phyloP scores from a whole-genome alignment of 53 echinoderm and acorn worm species.

The Crossaster papposus region DNA sequence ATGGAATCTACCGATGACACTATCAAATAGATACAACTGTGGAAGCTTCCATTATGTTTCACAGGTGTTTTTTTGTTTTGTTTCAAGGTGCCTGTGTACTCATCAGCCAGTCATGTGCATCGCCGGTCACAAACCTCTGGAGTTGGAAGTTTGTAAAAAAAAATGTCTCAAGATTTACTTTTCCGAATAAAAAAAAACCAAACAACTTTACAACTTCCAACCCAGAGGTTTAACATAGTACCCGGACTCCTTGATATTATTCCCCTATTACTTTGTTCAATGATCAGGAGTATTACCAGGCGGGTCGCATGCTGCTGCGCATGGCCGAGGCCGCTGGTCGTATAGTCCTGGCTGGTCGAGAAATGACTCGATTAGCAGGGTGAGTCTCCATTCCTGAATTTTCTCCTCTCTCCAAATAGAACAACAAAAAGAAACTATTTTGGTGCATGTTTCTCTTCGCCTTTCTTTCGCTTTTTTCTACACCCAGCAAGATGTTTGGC shows the following conservation, averaged over 20 bases:
- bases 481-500: too few relatives aligned
- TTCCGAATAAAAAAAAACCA: neutral
- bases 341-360: slow-evolving; percentile 76
- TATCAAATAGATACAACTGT: neutral
- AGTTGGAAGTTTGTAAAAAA: neutral
- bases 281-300: slow-evolving; percentile 83
- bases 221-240: slow-evolving; percentile 16
- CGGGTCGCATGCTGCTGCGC: slow-evolving; percentile 78
- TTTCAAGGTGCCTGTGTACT: slow-evolving; percentile 4
- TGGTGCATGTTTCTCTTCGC: neutral
- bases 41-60: slow-evolving; percentile 58
- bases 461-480: neutral
- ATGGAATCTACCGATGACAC: slow-evolving; percentile 15
- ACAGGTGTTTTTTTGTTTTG: neutral
- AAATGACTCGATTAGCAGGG: slow-evolving; percentile 84
- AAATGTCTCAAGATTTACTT: neutral
- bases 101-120: slow-evolving; percentile 40
- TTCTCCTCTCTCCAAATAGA: neutral
- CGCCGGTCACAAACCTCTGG: slow-evolving; percentile 25
- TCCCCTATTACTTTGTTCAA: slow-evolving; percentile 51
- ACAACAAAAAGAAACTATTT: too few relatives aligned
- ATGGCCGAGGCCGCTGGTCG: slow-evolving; percentile 78
- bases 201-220: neutral
- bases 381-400: slow-evolving; percentile 52
- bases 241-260: slow-evolving; percentile 36